Percentiles rank a stretch among this genome's conserved stretches.
These are phyloP conservation scores for Eupristina koningsbergeri DNA, from an alignment of 1,140 invertebrate genomes.

Conservation along the genomic window DNA sequence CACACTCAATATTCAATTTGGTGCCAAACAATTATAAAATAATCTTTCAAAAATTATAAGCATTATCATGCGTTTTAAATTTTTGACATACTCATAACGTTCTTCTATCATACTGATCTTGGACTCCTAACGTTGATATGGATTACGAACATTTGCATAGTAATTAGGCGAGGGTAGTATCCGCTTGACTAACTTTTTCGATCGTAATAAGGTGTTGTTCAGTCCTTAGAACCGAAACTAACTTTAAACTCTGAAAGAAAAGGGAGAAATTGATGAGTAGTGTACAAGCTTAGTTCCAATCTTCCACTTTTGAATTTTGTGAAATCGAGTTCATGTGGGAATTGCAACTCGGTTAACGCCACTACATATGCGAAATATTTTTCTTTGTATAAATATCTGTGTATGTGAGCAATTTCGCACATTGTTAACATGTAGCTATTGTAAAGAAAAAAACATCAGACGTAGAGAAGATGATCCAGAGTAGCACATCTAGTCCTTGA, in stretches of 20 bases:
- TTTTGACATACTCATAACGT: background rate
- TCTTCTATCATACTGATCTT: background rate
- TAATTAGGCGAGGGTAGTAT: too few relatives aligned
- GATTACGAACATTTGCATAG: too few relatives aligned
- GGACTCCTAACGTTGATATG: background rate
- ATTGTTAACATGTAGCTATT: too few relatives aligned
- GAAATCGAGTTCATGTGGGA: conserved; percentile 26
- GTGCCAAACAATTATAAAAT: too few relatives aligned
- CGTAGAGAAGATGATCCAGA: too few relatives aligned
- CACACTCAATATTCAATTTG: too few relatives aligned
- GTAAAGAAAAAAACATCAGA: too few relatives aligned
- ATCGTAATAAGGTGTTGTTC: background rate
- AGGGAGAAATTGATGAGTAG: background rate
- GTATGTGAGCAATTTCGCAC: too few relatives aligned
- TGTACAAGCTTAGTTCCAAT: background rate
- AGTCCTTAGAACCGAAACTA: conserved; percentile 35
- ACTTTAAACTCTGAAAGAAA: conserved; percentile 57
- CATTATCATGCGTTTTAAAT: too few relatives aligned
- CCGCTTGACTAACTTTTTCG: background rate
- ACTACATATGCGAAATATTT: background rate
- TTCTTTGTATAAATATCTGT: too few relatives aligned
- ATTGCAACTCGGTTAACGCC: background rate
- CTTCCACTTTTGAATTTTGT: conserved; percentile 1
- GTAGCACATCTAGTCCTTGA: too few relatives aligned
- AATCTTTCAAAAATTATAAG: too few relatives aligned